phyloP scores from a whole-genome alignment of 2,113 vertebrate genomes.

The Bos javanicus region DNA sequence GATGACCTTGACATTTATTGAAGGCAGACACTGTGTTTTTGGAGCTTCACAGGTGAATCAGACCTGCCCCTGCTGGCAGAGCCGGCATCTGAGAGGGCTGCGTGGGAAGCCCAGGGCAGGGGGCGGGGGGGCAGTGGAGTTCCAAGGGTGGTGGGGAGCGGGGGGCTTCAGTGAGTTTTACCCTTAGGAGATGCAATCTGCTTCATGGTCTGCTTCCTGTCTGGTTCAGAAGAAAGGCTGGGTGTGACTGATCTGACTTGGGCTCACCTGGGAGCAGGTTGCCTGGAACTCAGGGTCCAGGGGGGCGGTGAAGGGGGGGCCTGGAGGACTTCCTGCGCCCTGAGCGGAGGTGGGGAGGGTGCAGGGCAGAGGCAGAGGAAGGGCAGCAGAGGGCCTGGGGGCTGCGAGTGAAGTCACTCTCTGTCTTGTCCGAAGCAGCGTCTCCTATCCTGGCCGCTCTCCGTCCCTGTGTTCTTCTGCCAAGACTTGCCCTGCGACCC shows the following conservation, averaged over 20 bases:
- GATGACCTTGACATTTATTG: neutral
- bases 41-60: neutral
- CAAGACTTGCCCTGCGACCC: neutral
- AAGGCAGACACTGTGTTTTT: neutral
- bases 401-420: rapidly evolving
- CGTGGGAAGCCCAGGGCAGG: rapidly evolving
- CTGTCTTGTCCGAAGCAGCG: rapidly evolving
- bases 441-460: neutral
- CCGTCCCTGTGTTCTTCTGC: neutral
- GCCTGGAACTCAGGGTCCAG: neutral
- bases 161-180: neutral
- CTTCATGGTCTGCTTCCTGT: neutral
- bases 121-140: no score
- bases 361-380: neutral
- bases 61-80: no score
- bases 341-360: neutral
- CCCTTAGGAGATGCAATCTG: neutral
- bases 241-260: neutral
- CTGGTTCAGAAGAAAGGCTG: neutral
- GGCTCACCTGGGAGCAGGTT: neutral
- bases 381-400: neutral
- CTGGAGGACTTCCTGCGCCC: neutral
- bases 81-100: neutral
- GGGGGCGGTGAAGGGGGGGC: neutral
- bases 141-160: neutral